Evolutionary conservation across 2,888 invertebrate species (phyloP).

Genomic region (Ornithoptera priamus): DNA sequence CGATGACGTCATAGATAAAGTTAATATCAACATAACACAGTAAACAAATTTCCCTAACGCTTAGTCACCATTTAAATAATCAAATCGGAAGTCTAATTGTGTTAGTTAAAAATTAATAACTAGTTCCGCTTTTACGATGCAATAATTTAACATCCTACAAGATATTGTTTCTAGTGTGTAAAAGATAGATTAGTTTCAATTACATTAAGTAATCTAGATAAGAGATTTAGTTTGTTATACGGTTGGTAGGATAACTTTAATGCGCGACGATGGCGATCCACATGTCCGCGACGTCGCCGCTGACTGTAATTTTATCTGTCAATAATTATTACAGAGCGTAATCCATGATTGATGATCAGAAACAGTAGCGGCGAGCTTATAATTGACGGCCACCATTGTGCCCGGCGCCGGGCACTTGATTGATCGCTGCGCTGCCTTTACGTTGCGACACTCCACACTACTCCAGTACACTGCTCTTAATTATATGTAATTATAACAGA

Average conservation of each 20-base stretch:
- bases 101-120: too few relatives aligned
- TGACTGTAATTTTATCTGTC: constrained; percentile 58
- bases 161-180: too few relatives aligned
- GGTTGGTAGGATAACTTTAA: neutral
- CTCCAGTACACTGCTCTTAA: constrained; percentile 47
- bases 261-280: neutral
- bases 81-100: too few relatives aligned
- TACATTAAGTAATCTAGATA: neutral
- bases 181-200: too few relatives aligned
- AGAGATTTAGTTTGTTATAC: neutral
- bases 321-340: constrained; percentile 69
- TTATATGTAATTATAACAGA: constrained; percentile 64
- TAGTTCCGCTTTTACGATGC: too few relatives aligned
- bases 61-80: too few relatives aligned
- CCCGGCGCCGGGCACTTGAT: constrained; percentile 47
- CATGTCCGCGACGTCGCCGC: constrained; percentile 19
- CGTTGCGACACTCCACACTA: constrained; percentile 34
- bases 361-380: constrained; percentile 63
- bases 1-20: neutral
- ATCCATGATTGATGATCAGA: constrained; percentile 70
- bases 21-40: neutral
- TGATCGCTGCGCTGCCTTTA: constrained; percentile 43
- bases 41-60: too few relatives aligned
- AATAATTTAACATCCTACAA: too few relatives aligned
- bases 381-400: constrained; percentile 67